Evolutionary conservation across 2,113 vertebrate genomes (phyloP).

Genomic region (Apistogramma diplotaenia): DNA sequence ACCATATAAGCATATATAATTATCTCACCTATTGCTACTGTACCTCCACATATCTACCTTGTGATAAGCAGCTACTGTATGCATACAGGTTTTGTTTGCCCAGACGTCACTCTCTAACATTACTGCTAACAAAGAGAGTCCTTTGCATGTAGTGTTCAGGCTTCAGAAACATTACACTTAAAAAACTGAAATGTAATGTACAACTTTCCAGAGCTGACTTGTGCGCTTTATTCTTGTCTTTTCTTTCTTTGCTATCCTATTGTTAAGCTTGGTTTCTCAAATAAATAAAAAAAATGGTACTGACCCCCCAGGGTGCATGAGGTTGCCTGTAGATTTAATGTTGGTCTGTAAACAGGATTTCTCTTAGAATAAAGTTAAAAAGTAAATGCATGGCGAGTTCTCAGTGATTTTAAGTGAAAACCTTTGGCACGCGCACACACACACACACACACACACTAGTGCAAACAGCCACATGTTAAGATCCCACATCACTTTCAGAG

Average conservation of each 20-base stretch:
- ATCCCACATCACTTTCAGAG: constrained; percentile 32
- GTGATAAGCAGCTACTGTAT: too few relatives aligned
- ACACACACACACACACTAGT: neutral
- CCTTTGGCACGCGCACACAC: neutral
- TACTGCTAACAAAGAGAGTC: neutral
- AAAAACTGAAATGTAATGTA: neutral
- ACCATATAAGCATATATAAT: neutral
- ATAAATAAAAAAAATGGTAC: neutral
- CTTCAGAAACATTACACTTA: neutral
- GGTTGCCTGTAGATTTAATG: neutral
- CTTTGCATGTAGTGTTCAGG: neutral
- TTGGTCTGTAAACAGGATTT: neutral
- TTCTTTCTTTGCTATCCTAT: neutral
- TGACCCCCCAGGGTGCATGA: neutral
- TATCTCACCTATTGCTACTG: too few relatives aligned
- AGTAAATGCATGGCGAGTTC: neutral
- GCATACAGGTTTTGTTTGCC: neutral
- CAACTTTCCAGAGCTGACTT: neutral
- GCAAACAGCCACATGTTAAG: constrained; percentile 27
- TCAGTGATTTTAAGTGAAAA: neutral
- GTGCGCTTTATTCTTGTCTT: neutral
- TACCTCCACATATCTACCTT: too few relatives aligned
- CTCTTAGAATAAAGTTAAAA: neutral
- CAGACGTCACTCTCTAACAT: neutral
- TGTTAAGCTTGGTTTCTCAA: neutral